Evolutionary conservation across 1,140 invertebrate species (phyloP).

Genomic region (Pygmarrhopalites habei): DNA sequence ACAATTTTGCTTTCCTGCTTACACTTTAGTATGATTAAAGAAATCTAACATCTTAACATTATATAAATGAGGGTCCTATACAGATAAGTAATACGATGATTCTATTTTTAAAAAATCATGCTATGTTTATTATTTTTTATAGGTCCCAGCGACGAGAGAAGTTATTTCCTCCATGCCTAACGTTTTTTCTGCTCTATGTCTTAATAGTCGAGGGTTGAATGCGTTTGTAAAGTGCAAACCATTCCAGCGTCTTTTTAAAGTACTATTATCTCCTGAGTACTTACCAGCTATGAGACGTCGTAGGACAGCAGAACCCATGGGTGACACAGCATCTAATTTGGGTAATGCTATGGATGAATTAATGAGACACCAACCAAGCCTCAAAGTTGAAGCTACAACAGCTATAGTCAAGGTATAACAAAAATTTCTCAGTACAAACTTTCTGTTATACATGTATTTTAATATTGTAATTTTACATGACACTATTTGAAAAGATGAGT

Average conservation of each 20-base stretch:
- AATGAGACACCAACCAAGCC: conserved; percentile 82
- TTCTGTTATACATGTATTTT: no score
- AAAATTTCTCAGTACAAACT: no score
- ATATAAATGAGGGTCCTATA: no score
- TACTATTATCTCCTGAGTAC: conserved; percentile 74
- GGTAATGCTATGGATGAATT: conserved; percentile 90
- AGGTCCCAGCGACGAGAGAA: conserved; percentile 79
- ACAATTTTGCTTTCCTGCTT: no score
- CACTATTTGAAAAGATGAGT: no score
- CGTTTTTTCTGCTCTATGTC: conserved; percentile 82
- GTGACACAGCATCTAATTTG: conserved; percentile 81
- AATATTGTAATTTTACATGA: no score
- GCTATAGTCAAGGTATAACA: conserved; percentile 73
- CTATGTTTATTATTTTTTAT: no score
- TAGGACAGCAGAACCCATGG: conserved; percentile 70
- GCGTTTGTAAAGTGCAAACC: conserved; percentile 75
- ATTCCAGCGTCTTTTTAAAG: conserved; percentile 76
- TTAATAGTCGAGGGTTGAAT: conserved; percentile 73
- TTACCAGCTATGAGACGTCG: conserved; percentile 76
- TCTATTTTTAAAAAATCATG: no score
- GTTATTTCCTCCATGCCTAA: conserved; percentile 82
- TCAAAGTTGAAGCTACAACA: conserved; percentile 68
- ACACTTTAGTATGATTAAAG: no score
- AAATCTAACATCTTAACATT: no score
- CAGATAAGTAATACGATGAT: no score